Base-by-base conservation (phyloP, 2,888 invertebrate genomes). In the Lordiphosa andalusiaca region DNA sequence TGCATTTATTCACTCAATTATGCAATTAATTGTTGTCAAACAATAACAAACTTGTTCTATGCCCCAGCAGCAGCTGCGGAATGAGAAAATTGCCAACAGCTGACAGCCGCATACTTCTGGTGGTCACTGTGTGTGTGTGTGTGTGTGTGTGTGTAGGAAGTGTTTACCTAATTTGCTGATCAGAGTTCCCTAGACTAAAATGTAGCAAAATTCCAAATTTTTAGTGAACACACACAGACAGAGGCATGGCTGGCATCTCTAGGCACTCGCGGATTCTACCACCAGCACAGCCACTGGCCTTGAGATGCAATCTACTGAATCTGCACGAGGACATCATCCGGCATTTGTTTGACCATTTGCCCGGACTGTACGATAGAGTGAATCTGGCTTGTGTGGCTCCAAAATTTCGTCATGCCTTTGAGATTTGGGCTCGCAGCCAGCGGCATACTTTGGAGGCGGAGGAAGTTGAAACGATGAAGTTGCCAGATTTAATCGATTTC, bases 21-120 rank as follows among this genome's bases (percentile, higher is more conserved):
- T 85, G 71, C 72, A 72, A 64, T 75, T 78, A 85, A 85, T 85
- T 85, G 75, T 44, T 57, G 42, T 37, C 71, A 82, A 82, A 74
- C 71, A 82, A 67, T 67, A 73, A 57, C 41, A 50, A 71, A 60
- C 69, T 61, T 47, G 60, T 61, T 74, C 39, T 46, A 35, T 25
- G 13, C 21, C 53, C 46, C 53, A 54, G 25, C 25, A 7, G 25
- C 23, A 51, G 51, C 53, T 37, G 54, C 47, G 75, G 82, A 78
- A 82, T 76, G 75, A 25, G 50, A 67, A 84, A 77, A 77, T 74
- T 84, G 66, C 52, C 33, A 33, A 53, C 83, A 82, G 74, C 78
- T 82, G 82, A 54, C 53, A 61, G 38, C 12, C 37, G 55, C 13
- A 51, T 37, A 56, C 38, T 52, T 46, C 16, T 49, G 37, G 38